A percentile compares a stretch with the other conserved stretches of the same genome.
phyloP scores from a whole-genome alignment of 1,140 invertebrate genomes.

The Zaprionus ghesquierei region DNA sequence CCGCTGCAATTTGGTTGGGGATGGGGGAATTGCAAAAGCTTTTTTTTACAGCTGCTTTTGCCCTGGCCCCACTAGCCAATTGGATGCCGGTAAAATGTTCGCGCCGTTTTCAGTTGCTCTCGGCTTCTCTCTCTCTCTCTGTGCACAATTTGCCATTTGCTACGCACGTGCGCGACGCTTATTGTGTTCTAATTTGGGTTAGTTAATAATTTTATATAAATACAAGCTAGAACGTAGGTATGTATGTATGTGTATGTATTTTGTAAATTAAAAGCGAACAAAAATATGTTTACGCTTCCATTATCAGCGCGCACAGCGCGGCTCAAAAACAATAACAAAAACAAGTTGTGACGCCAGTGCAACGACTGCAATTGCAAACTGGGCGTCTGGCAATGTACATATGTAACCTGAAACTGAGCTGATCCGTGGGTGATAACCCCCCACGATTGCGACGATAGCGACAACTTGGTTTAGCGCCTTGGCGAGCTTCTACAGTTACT shows the following conservation, averaged over 20 bases:
- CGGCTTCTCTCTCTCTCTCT: slow-evolving; percentile 4
- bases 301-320: slow-evolving; percentile 47
- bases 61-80: slow-evolving; percentile 22
- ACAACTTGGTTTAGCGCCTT: slow-evolving; percentile 48
- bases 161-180: slow-evolving; percentile 56
- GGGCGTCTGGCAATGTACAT: slow-evolving; percentile 27
- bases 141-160: background rate
- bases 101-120: background rate
- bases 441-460: background rate
- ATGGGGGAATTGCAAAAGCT: background rate
- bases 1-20: background rate
- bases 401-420: slow-evolving; percentile 51
- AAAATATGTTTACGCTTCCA: slow-evolving; percentile 62
- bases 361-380: slow-evolving; percentile 41
- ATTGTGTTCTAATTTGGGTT: slow-evolving; percentile 50
- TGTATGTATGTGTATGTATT: background rate
- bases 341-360: slow-evolving; percentile 60
- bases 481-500: slow-evolving; percentile 3
- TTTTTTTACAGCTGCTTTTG: slow-evolving; percentile 6
- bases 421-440: slow-evolving; percentile 67
- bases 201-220: slow-evolving; percentile 27
- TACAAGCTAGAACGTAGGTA: background rate
- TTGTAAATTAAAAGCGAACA: slow-evolving; percentile 20
- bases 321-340: slow-evolving; percentile 35
- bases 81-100: slow-evolving; percentile 7